Conservation (phyloP, 2,888 invertebrate genomes). For the Sphaerophoria taeniata region DNA sequence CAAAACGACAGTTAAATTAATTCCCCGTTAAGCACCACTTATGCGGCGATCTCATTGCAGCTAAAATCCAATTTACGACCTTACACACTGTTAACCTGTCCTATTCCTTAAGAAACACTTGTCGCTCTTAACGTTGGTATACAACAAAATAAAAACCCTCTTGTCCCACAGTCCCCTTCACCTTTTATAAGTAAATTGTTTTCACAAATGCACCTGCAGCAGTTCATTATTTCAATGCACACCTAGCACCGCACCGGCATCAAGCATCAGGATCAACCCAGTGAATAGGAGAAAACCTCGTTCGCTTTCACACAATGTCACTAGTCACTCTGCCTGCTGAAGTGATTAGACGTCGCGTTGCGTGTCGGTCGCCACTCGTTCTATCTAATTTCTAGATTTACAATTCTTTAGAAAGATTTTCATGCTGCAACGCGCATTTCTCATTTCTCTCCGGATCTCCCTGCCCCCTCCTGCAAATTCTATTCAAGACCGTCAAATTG, state of each 20-base stretch:
- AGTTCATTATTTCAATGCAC: not conserved
- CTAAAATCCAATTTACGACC: not conserved
- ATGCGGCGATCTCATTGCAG: too few relatives aligned
- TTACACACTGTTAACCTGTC: not conserved
- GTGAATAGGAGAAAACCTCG: slow-evolving; percentile 13
- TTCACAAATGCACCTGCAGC: slow-evolving; percentile 16
- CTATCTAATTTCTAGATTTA: not conserved
- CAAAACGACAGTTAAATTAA: too few relatives aligned
- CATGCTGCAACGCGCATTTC: not conserved
- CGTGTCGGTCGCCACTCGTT: slow-evolving; percentile 35
- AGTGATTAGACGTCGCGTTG: slow-evolving; percentile 45
- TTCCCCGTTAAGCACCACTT: too few relatives aligned
- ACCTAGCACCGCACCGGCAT: not conserved
- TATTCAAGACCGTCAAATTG: slow-evolving; percentile 61
- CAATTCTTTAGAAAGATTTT: slow-evolving; percentile 22
- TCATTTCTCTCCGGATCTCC: not conserved
- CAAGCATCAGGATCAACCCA: not conserved
- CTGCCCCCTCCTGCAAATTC: slow-evolving; percentile 13
- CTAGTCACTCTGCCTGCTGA: slow-evolving; percentile 27
- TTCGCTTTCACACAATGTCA: slow-evolving; percentile 38
- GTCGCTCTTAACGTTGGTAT: too few relatives aligned
- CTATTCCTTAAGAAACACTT: too few relatives aligned
- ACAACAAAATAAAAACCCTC: not conserved
- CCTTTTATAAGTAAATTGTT: slow-evolving; percentile 26
- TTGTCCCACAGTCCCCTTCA: not conserved